These are phyloP conservation scores for Nematopogon swammerdamellus DNA, from an alignment of 2,888 invertebrate species.

Conservation along the genomic window DNA sequence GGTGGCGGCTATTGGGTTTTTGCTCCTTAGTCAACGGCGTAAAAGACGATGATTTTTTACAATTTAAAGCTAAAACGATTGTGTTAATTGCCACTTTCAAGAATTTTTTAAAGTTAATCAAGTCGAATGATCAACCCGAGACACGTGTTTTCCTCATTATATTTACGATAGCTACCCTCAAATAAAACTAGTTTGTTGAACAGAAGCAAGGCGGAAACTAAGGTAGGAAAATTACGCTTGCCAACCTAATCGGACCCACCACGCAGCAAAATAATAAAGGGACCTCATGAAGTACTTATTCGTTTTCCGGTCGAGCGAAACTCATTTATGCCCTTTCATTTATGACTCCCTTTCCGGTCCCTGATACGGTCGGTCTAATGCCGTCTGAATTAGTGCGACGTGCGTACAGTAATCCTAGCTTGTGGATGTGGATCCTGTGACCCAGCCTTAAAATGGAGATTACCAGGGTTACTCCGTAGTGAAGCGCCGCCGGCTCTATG, in stretches of 20 bases:
- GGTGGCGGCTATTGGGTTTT: no score
- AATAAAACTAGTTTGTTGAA: no score
- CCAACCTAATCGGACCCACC: not conserved
- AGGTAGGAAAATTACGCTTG: not conserved
- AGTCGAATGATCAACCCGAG: no score
- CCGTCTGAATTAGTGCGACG: constrained; percentile 57
- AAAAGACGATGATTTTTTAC: no score
- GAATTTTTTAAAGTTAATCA: no score
- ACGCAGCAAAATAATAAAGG: not conserved
- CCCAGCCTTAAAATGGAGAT: constrained; percentile 58
- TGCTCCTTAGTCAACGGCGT: no score
- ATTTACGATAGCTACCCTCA: no score
- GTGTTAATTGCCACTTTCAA: no score
- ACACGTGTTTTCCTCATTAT: no score
- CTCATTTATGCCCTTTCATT: constrained; percentile 41
- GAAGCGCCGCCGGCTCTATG: constrained; percentile 22
- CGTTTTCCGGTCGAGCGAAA: not conserved
- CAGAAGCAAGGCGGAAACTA: not conserved
- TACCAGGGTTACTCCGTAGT: constrained; percentile 25
- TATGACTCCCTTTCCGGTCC: constrained; percentile 49
- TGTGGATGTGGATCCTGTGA: constrained; percentile 45
- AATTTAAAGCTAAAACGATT: no score
- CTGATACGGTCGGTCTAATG: constrained; percentile 46
- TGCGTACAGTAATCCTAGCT: constrained; percentile 55
- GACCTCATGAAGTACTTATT: not conserved